These are phyloP conservation scores for Athalia cordata DNA, from an alignment of 2,888 invertebrate species.

Conservation along the genomic window DNA sequence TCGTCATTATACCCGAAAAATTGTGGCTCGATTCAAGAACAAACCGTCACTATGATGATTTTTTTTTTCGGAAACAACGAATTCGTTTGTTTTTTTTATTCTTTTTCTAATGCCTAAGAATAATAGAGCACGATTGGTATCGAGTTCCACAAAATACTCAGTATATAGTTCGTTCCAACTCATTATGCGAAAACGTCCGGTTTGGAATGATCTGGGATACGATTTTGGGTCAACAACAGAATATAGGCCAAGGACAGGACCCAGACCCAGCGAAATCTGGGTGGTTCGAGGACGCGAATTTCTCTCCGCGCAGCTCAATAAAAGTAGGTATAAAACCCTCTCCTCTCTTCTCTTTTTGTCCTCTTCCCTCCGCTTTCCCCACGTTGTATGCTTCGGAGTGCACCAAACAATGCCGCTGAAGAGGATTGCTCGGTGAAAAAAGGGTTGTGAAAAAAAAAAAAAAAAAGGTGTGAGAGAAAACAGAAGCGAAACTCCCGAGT, in stretches of 20 bases:
- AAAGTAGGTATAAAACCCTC: conserved; percentile 36
- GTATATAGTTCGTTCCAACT: no score
- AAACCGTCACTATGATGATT: no score
- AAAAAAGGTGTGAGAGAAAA: conserved; percentile 5
- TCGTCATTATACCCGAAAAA: no score
- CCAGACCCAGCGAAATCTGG: conserved; percentile 27
- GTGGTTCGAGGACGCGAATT: conserved; percentile 38
- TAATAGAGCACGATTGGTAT: no score
- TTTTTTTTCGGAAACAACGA: no score
- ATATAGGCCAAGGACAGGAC: conserved; percentile 40
- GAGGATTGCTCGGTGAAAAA: conserved; percentile 35
- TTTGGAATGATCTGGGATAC: background rate
- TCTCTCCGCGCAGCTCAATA: conserved; percentile 37
- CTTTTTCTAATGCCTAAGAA: no score
- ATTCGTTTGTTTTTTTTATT: no score
- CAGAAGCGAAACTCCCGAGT: background rate
- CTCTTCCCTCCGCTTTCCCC: background rate
- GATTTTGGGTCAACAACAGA: background rate
- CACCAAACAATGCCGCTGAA: conserved; percentile 30
- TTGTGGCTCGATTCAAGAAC: no score
- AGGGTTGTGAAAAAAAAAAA: background rate
- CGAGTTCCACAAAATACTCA: no score
- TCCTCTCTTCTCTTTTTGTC: background rate
- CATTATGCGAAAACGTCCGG: background rate
- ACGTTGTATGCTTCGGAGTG: conserved; percentile 24